phyloP scores from a whole-genome alignment of 2,888 invertebrate genomes.

The Andricus quercusramuli region DNA sequence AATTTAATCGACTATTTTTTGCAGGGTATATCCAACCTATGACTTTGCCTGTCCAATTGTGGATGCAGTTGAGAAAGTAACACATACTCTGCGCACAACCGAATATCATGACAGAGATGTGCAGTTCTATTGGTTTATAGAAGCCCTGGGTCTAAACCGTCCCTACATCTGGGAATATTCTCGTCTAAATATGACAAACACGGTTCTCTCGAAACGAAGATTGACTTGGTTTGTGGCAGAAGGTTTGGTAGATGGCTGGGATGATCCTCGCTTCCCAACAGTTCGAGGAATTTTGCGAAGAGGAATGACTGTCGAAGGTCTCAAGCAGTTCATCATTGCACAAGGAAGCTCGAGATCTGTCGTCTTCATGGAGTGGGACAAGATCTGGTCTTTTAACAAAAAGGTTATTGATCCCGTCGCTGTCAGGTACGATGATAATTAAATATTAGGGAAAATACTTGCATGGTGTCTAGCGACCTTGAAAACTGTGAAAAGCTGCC shows the following conservation, averaged over 20 bases:
- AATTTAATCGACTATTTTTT: conserved; percentile 48
- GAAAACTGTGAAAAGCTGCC: no score
- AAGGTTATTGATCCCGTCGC: conserved; percentile 99
- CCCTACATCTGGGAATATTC: conserved; percentile 97
- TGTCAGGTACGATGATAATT: conserved; percentile 78
- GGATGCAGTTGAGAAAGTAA: conserved; percentile 97
- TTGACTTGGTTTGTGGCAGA: conserved; percentile 98
- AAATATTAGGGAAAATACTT: background rate
- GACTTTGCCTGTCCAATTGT: conserved; percentile 99
- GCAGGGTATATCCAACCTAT: conserved; percentile 98
- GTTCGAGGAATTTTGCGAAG: conserved; percentile 96
- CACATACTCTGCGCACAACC: conserved; percentile 97
- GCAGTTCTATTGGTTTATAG: conserved; percentile 98
- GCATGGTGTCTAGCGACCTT: no score
- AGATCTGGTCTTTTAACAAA: conserved; percentile 99
- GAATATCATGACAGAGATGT: conserved; percentile 99
- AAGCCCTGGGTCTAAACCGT: conserved; percentile 90
- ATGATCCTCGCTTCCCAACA: conserved; percentile 99
- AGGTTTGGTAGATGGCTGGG: conserved; percentile 98
- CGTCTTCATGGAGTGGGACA: conserved; percentile 99
- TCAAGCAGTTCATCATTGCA: conserved; percentile 97
- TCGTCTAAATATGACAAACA: conserved; percentile 98
- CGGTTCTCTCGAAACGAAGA: conserved; percentile 97
- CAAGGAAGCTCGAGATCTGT: conserved; percentile 98
- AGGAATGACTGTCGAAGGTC: conserved; percentile 98